Conservation (phyloP, 1,140 invertebrate species). For the Aphaenogaster rudis region DNA sequence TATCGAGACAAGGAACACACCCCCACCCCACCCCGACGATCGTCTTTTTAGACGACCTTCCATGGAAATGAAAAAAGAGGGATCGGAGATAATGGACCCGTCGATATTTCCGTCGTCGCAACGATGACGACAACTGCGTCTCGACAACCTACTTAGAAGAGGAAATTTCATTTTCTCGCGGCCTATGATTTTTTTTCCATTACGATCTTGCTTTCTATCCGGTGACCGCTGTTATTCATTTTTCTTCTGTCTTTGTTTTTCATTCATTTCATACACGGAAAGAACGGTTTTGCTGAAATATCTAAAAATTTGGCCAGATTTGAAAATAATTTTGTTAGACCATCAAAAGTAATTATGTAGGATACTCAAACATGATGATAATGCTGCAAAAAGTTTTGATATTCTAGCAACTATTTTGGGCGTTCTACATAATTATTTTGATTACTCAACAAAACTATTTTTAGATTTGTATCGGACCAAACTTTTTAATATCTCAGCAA, state of each 20-base stretch:
- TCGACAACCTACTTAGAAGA: conserved; percentile 73
- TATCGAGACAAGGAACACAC: conserved; percentile 4
- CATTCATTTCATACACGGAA: background rate
- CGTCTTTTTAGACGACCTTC: conserved; percentile 20
- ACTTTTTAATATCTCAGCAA: too few relatives aligned
- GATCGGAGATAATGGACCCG: conserved; percentile 66
- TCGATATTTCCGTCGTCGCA: conserved; percentile 73
- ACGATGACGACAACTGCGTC: conserved; percentile 57
- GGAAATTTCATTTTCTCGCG: conserved; percentile 75
- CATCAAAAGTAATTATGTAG: too few relatives aligned
- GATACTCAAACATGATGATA: too few relatives aligned
- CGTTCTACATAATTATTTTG: too few relatives aligned
- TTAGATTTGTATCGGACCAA: too few relatives aligned
- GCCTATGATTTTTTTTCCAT: conserved; percentile 54
- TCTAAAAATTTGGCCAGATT: too few relatives aligned
- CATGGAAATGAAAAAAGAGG: background rate
- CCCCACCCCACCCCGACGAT: background rate
- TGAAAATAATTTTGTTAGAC: too few relatives aligned
- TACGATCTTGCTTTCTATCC: conserved; percentile 5
- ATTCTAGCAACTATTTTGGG: too few relatives aligned
- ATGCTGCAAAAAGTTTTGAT: too few relatives aligned
- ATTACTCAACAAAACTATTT: too few relatives aligned
- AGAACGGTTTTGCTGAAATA: too few relatives aligned
- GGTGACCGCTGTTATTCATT: background rate
- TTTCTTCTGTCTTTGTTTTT: background rate